These are phyloP conservation scores for Chionis minor DNA, from an alignment of 2,113 vertebrate genomes.

Conservation along the genomic window DNA sequence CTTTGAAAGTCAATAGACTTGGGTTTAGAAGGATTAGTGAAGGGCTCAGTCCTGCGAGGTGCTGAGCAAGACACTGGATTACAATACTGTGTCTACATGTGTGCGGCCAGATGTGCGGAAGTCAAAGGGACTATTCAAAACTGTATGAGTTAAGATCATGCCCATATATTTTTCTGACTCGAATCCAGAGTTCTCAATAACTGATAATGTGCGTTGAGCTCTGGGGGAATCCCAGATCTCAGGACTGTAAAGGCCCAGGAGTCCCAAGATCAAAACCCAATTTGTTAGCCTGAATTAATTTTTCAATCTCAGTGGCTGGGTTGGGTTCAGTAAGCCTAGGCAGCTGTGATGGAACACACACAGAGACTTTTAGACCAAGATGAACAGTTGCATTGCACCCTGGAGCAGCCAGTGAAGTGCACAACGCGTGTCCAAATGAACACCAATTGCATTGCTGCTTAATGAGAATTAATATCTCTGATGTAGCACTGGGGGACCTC, in stretches of 20 bases:
- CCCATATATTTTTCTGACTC: neutral
- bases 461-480: constrained; percentile 46
- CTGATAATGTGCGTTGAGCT: neutral
- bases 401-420: neutral
- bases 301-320: neutral
- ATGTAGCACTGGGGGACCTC: neutral
- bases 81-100: neutral
- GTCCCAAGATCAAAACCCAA: neutral
- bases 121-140: neutral
- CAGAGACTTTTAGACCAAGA: neutral
- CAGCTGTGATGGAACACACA: neutral
- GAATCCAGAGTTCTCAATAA: neutral
- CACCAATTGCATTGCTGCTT: neutral
- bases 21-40: constrained; percentile 36
- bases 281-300: neutral
- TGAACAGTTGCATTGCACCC: neutral
- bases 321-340: neutral
- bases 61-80: neutral
- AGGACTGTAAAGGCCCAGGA: neutral
- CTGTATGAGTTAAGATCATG: neutral
- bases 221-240: neutral
- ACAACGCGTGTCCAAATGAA: neutral
- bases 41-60: constrained; percentile 6
- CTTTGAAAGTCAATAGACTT: constrained; percentile 55
- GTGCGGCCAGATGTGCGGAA: neutral